Base-by-base conservation (phyloP, 2,888 invertebrate species). In the Tinea pellionella region DNA sequence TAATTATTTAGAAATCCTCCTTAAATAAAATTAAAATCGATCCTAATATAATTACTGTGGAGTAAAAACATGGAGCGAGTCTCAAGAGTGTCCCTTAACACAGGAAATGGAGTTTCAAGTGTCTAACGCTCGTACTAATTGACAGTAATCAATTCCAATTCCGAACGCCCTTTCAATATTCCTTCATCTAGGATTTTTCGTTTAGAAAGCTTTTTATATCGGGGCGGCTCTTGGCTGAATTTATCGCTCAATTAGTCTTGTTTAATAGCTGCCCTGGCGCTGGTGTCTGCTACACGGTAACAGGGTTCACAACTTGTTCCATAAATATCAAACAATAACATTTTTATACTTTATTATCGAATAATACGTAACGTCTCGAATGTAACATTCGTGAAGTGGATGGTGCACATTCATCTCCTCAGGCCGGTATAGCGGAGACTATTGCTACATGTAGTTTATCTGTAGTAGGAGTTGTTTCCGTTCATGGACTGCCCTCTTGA, bases 231-330 rank as follows among this genome's bases (percentile, higher is more conserved):
- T 76, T 80, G 80, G 78, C 82, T 78, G 83, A 84, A 88, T 88
- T 88, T 88, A 88, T 88, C 86, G 88, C 88, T 88, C 88, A 88
- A 88, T 88, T 88, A 88, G 88, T 88, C 88, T 88, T 88, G 86
- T 88, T 88, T 88, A 88, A 88, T 88, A 87, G 88, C 84, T 77
- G 85, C 85, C 85, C 80, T 84, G 81, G 80, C 77, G 80, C 81
- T 85, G 85, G 84, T 87, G 87, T 86, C 87, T 86, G 81, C 84
- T 80, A 79, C 83, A 78, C 79, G 76, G 72, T 70, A 70, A 53
- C 66, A 87, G 86, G 87, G 87, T 63, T 86, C 82, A 59, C 78
- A 29, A 30, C 16, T 18, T 3, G n/a, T n/a, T n/a, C n/a, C n/a
- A 51, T 43, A 43, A 6, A 13, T n/a, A n/a, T 15, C 43, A 43